Evolutionary conservation across 2,888 invertebrate species (phyloP), one percentile per base, ranked within the genome.

Genomic region (Drosophila mimetica): DNA sequence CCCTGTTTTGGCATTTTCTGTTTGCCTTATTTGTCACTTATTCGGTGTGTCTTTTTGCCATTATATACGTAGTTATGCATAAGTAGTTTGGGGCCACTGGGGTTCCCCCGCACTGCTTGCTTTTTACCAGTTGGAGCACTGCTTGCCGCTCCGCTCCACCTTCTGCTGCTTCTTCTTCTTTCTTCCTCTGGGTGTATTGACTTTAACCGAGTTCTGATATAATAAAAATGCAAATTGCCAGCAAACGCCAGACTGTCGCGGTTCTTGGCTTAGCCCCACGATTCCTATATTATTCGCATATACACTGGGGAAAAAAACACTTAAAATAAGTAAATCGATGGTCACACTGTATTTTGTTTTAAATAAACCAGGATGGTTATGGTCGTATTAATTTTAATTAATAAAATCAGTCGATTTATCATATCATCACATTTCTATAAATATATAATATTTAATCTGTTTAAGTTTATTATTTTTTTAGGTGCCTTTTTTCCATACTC

Each of bases 191-290:
- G 25, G 53, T 61, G 52, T 55, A 86, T 83, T 86, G 84, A 83
- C 83, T 83, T 83, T 80, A 81, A 76, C 75, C 86, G 75, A 86
- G 59, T 78, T 86, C 76, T 79, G 77, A 86, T 81, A 82, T 81
- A 88, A 89, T 89, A 86, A 88, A 89, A 89, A 89, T 89, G 88
- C 82, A 89, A 89, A 89, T 89, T 89, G 69, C 75, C 78, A 73
- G 65, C 69, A 59, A 82, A 65, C 66, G 66, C 47, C 64, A 70
- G 76, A 71, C 59, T 75, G 82, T 72, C 71, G 67, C 67, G 48
- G 44, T 52, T 22, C 36, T 16, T 22, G 20, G 51, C 57, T 39
- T 51, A 13, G 30, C n/a, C 39, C n/a, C 25, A n/a, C 16, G 13
- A 25, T 25, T 25, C 25, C 25, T 25, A 25, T 25, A 25, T 25